A percentile compares a stretch with the other conserved stretches of the same genome.
These are phyloP conservation scores for Drosophila neotestacea DNA, from an alignment of 2,888 invertebrate genomes.

Conservation along the genomic window DNA sequence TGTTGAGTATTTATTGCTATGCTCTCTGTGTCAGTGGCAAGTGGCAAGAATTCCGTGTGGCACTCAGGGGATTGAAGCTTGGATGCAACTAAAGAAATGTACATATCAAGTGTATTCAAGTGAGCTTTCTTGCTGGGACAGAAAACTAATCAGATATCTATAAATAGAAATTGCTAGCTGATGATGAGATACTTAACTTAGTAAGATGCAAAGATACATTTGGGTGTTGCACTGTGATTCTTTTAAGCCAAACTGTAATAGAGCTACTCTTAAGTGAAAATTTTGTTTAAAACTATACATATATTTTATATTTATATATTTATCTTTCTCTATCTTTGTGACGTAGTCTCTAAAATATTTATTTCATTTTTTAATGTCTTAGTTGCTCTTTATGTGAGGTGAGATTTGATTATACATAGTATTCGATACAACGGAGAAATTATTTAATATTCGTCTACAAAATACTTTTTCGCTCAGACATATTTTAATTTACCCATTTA, in stretches of 20 bases:
- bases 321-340: too few species aligned
- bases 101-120: constrained; percentile 42
- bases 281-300: neutral
- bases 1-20: constrained; percentile 62
- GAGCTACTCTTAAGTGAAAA: neutral
- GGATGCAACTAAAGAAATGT: constrained; percentile 52
- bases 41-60: constrained; percentile 31
- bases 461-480: too few species aligned
- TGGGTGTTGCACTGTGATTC: neutral
- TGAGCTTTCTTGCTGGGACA: constrained; percentile 23
- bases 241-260: neutral
- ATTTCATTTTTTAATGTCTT: too few species aligned
- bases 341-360: too few species aligned
- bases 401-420: too few species aligned
- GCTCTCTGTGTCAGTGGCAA: constrained; percentile 10
- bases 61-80: constrained; percentile 53
- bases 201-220: neutral
- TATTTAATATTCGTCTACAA: too few species aligned
- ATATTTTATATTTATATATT: too few species aligned
- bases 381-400: too few species aligned
- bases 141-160: constrained; percentile 54
- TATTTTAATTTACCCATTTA: too few species aligned
- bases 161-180: constrained; percentile 23
- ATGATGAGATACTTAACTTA: constrained; percentile 8
- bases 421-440: too few species aligned